Base-by-base conservation (phyloP, 2,888 invertebrate species). In the Osmoderma eremita region DNA sequence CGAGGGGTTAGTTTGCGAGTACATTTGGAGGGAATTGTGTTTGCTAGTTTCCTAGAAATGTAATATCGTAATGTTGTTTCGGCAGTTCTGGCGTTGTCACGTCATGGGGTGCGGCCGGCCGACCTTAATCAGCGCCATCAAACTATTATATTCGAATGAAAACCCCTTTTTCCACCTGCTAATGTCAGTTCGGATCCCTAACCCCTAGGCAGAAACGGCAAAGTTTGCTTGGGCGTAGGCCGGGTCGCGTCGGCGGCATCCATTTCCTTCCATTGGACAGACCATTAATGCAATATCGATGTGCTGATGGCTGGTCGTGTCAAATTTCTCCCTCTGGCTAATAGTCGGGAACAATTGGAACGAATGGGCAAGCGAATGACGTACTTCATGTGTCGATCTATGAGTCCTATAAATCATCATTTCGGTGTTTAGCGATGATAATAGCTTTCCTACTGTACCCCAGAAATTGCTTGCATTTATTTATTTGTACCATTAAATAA, bases 261-360 rank as follows among this genome's bases (percentile, higher is more conserved):
- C 48, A 61, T 61, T 61, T 61, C 58, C 58, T 45, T 61, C 36
- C 48, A 45, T 15, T 61, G 58, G 45, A 45, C 45, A 45, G 17
- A 17, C 58, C 45, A 61, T 61, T 61, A 61, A 61, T 61, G 58
- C 48, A 61, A 61, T 61, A 61, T 61, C 45, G 58, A 61, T 45
- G 48, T 18, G 53, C 38, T 53, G 58, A 61, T 61, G 36, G 45
- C 17, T 61, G 58, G n/a, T 61, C 58, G 30, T 30, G 45, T 61
- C 45, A 18, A 61, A 36, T 61, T 61, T 61, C 48, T 24, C 45
- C 36, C 30, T 45, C 17, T 24, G 45, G 10, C 17, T 61, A 13
- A 48, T 61, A 45, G 36, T 41, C 24, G 30, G 8, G 41, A 15
- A 61, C 54, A 39, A 39, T 61, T 30, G 45, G 45, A 45, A 61